A percentile compares a stretch with the other conserved stretches of the same genome.
Conservation (phyloP, 2,113 vertebrate genomes). For the Paradisaea rubra region DNA sequence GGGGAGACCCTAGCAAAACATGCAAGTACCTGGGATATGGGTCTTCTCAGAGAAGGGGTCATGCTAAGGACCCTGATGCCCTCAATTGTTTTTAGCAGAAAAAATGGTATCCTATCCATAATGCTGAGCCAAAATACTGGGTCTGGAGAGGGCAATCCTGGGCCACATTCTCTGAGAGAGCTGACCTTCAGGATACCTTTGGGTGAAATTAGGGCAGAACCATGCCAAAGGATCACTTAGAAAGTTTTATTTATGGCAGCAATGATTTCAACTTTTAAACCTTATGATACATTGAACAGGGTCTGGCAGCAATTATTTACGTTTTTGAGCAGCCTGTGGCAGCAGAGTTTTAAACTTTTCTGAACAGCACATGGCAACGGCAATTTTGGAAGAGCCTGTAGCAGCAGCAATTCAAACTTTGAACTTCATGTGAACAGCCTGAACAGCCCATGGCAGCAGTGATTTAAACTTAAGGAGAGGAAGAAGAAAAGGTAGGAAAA, state of each 20-base stretch:
- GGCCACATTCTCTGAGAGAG: rapidly evolving
- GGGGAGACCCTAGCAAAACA: not conserved
- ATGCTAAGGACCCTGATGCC: not conserved
- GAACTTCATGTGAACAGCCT: not conserved
- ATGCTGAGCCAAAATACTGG: not conserved
- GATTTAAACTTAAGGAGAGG: not conserved
- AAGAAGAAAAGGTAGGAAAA: not conserved
- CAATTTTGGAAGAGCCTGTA: not conserved
- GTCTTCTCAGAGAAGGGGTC: not conserved
- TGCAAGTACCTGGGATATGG: not conserved
- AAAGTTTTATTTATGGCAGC: not conserved
- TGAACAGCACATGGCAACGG: not conserved
- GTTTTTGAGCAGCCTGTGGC: not conserved
- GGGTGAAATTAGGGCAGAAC: not conserved
- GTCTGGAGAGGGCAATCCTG: not conserved
- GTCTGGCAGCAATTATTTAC: not conserved
- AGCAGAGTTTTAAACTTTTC: not conserved
- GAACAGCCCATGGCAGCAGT: not conserved
- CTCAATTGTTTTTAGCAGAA: rapidly evolving
- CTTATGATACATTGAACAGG: not conserved
- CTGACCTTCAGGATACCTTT: not conserved
- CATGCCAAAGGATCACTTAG: not conserved
- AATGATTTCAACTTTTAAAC: not conserved
- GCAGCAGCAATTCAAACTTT: not conserved
- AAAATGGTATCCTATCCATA: no score